Evolutionary conservation across 1,140 invertebrate species (phyloP).

Genomic region (Temnothorax curvispinosus): DNA sequence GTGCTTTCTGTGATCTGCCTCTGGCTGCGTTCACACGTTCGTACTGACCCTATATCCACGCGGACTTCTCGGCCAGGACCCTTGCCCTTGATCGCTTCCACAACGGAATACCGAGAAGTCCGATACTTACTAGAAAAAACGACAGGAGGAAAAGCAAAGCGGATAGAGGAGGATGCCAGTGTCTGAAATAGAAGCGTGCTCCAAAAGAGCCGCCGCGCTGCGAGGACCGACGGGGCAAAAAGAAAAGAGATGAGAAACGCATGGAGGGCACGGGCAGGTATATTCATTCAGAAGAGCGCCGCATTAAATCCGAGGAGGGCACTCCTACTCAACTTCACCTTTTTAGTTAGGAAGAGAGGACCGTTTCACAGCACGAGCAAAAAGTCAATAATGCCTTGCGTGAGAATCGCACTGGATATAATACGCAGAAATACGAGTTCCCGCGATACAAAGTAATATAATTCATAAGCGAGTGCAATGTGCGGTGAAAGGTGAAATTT

Average conservation of each 20-base stretch:
- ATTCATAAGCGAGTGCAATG: neutral
- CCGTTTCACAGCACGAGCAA: slow-evolving; percentile 35
- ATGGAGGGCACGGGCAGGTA: slow-evolving; percentile 33
- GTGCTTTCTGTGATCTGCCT: slow-evolving; percentile 64
- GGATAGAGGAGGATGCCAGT: slow-evolving; percentile 39
- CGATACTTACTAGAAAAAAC: slow-evolving; percentile 30
- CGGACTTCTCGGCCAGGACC: slow-evolving; percentile 32
- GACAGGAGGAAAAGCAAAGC: slow-evolving; percentile 46
- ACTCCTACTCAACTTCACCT: slow-evolving; percentile 48
- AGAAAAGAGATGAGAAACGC: slow-evolving; percentile 11
- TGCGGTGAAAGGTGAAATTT: neutral
- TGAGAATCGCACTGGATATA: slow-evolving; percentile 45
- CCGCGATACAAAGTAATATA: neutral
- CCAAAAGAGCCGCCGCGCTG: slow-evolving; percentile 27
- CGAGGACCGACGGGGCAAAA: slow-evolving; percentile 24
- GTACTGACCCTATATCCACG: slow-evolving; percentile 41
- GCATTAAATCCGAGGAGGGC: slow-evolving; percentile 43
- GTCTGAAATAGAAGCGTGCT: slow-evolving; percentile 21
- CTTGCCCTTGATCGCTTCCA: slow-evolving; percentile 20
- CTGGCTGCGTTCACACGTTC: slow-evolving; percentile 64
- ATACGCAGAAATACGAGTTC: slow-evolving; percentile 45
- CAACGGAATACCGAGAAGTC: slow-evolving; percentile 55
- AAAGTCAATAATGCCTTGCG: slow-evolving; percentile 58
- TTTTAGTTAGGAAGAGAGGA: slow-evolving; percentile 53
- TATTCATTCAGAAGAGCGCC: slow-evolving; percentile 60